A percentile compares a stretch with the other conserved stretches of the same genome.
Conservation (phyloP, 2,888 invertebrate species). For the Oscheius sp. region DNA sequence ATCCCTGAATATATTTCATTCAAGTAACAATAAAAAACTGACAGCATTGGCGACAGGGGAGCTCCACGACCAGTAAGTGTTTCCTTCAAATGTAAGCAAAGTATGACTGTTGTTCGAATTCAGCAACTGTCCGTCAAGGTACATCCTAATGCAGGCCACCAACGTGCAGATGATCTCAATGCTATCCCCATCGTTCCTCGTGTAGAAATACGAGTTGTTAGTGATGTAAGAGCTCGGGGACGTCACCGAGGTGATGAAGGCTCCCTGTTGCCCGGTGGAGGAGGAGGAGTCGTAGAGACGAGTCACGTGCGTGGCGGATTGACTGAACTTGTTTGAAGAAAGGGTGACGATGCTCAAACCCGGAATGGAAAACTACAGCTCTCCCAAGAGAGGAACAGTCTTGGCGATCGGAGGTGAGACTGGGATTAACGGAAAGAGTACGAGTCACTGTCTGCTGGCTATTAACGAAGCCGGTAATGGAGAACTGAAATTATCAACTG, state of each 20-base stretch:
- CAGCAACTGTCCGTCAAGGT: background rate
- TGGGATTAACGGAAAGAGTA: background rate
- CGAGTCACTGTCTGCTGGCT: background rate
- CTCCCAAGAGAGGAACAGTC: conserved; percentile 11
- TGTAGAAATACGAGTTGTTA: conserved; percentile 42
- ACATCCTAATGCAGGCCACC: background rate
- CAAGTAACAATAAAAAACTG: background rate
- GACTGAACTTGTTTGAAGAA: conserved; percentile 37
- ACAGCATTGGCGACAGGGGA: conserved; percentile 1
- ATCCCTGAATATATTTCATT: no score
- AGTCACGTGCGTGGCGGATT: conserved; percentile 49
- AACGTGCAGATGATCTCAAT: conserved; percentile 36
- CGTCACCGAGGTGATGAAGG: conserved; percentile 51
- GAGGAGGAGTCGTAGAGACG: conserved; percentile 44
- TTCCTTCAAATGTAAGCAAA: background rate
- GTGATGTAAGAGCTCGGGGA: conserved; percentile 42
- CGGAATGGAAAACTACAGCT: conserved; percentile 26
- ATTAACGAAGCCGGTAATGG: no score
- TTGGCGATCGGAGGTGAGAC: background rate
- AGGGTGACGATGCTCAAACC: background rate
- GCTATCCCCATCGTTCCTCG: conserved; percentile 45
- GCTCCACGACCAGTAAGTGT: conserved; percentile 1
- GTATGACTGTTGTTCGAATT: background rate
- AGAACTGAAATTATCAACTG: background rate
- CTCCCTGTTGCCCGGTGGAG: conserved; percentile 37